phyloP scores from a whole-genome alignment of 1,140 invertebrate species.

The Scylla paramamosain region DNA sequence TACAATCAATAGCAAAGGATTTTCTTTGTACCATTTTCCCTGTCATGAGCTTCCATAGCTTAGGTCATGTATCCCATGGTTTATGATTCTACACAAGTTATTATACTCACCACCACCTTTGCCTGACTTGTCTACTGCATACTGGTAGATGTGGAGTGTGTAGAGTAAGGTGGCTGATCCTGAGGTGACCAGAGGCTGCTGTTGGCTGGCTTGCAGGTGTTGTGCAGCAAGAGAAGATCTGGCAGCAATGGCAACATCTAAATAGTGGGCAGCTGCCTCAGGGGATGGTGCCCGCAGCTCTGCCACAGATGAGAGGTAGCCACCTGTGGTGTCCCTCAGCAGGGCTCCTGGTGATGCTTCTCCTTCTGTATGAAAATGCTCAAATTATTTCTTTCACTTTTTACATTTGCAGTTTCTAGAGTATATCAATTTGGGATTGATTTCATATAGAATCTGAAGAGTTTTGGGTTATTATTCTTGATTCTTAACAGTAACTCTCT shows the following conservation, averaged over 20 bases:
- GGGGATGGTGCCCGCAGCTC: constrained; percentile 95
- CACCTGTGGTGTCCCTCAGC: constrained; percentile 91
- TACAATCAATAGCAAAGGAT: no score
- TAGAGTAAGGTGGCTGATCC: constrained; percentile 89
- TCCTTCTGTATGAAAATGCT: constrained; percentile 83
- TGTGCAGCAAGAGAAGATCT: constrained; percentile 81
- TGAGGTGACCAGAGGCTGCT: constrained; percentile 92
- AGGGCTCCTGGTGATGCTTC: constrained; percentile 94
- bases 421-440: no score
- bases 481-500: no score
- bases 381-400: no score
- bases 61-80: no score
- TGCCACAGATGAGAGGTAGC: constrained; percentile 91
- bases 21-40: no score
- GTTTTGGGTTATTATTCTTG: no score
- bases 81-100: no score
- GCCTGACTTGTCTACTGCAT: constrained; percentile 89
- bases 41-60: no score
- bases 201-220: constrained; percentile 91
- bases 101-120: constrained; percentile 89
- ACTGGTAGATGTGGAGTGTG: constrained; percentile 97
- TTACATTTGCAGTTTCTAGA: no score
- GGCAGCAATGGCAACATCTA: constrained; percentile 93
- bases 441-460: no score
- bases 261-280: constrained; percentile 95